A percentile compares a stretch with the other conserved stretches of the same genome.
phyloP scores from a whole-genome alignment of 2,888 invertebrate genomes.

The Lomographa bimaculata region DNA sequence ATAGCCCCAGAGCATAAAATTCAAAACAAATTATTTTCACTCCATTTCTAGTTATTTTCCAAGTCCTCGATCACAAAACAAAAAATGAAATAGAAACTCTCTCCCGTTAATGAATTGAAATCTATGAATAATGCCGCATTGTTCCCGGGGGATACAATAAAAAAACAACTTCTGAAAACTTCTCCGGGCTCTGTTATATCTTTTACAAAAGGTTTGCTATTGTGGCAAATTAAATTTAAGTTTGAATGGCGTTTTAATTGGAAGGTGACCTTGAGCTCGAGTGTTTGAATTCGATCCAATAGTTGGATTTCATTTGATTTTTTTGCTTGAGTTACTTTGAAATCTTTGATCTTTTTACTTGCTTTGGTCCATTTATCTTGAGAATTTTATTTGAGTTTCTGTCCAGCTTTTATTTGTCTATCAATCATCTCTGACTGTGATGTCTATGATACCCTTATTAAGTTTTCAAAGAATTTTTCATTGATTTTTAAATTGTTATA shows the following conservation, averaged over 20 bases:
- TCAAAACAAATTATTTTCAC: too few species aligned
- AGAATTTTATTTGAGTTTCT: too few species aligned
- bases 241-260: conserved; percentile 13
- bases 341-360: not conserved
- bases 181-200: conserved; percentile 24
- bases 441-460: too few species aligned
- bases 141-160: conserved; percentile 37
- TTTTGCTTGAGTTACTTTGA: too few species aligned
- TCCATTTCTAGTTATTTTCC: conserved; percentile 19
- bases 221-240: conserved; percentile 9
- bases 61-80: conserved; percentile 32
- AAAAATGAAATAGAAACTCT: conserved; percentile 39
- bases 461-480: too few species aligned
- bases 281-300: conserved; percentile 3
- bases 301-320: not conserved
- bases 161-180: conserved; percentile 25
- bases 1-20: too few species aligned
- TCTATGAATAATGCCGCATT: conserved; percentile 51
- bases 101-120: conserved; percentile 49
- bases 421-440: too few species aligned
- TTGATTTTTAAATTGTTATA: too few species aligned
- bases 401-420: too few species aligned
- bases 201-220: conserved; percentile 21
- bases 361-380: too few species aligned
- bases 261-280: conserved; percentile 9